These are phyloP conservation scores for Eleutherodactylus coqui DNA, from an alignment of 2,797 vertebrate genomes.

Conservation along the genomic window DNA sequence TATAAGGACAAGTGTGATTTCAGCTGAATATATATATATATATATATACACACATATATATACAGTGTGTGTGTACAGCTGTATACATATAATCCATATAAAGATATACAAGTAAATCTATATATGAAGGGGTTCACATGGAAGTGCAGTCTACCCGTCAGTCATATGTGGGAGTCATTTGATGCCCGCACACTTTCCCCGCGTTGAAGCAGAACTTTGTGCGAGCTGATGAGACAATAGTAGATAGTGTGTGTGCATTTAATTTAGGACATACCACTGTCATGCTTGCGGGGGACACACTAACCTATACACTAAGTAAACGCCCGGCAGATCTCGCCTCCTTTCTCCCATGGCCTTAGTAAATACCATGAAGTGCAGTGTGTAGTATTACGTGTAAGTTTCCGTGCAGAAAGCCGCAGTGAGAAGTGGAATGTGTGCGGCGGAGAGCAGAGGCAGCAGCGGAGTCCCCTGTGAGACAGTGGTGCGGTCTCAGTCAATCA, in stretches of 20 bases:
- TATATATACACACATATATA: conserved; percentile 31
- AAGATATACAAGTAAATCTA: too few relatives aligned
- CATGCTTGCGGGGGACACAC: conserved; percentile 70
- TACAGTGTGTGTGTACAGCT: not conserved
- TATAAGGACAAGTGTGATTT: not conserved
- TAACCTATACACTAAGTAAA: conserved; percentile 55
- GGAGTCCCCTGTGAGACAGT: conserved; percentile 73
- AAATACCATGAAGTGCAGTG: not conserved
- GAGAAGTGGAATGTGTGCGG: not conserved
- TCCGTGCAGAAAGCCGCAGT: accelerated
- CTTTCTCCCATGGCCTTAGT: too few relatives aligned
- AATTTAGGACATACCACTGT: conserved; percentile 79
- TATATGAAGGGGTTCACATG: not conserved
- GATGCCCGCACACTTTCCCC: conserved; percentile 72
- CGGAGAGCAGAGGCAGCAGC: conserved; percentile 43
- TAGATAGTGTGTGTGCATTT: conserved; percentile 81
- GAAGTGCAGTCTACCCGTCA: conserved; percentile 51
- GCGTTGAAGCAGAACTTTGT: conserved; percentile 84
- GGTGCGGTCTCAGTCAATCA: conserved; percentile 86
- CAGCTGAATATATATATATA: conserved; percentile 1
- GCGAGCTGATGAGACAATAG: conserved; percentile 88
- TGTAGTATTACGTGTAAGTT: not conserved
- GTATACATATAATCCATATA: not conserved
- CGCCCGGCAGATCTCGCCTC: not conserved
- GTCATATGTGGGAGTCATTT: conserved; percentile 68